Conservation (phyloP, 2,113 vertebrate genomes). For the Dinomys branickii region DNA sequence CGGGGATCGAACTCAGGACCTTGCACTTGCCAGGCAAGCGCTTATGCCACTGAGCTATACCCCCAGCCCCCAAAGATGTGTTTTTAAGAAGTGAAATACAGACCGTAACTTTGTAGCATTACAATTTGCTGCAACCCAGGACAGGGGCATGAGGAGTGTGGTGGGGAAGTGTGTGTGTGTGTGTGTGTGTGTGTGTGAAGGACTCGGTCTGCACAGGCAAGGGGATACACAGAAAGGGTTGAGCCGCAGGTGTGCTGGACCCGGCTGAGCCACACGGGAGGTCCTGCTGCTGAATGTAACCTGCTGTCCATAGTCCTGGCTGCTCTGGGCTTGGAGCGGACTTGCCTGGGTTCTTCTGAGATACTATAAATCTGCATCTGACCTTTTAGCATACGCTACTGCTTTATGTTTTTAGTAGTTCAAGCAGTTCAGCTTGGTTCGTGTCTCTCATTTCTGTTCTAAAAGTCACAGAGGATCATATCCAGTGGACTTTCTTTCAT, state of each 20-base stretch:
- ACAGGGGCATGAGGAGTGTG: not conserved
- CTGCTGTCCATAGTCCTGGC: not conserved
- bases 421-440: not conserved
- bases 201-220: not conserved
- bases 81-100: constrained; percentile 31
- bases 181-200: not conserved
- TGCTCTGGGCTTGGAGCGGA: not conserved
- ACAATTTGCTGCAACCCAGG: not conserved
- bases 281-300: no score
- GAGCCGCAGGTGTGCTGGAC: not conserved
- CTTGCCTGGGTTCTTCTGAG: not conserved
- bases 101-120: not conserved
- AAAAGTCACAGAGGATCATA: not conserved
- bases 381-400: not conserved
- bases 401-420: not conserved
- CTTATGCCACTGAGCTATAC: no score
- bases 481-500: not conserved
- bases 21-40: no score
- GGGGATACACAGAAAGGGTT: not conserved
- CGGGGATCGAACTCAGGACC: no score
- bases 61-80: no score
- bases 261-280: not conserved
- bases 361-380: not conserved
- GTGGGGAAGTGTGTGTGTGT: no score
- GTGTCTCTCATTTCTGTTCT: constrained; percentile 35